Base-by-base conservation (phyloP, 2,888 invertebrate genomes). In the Fabriciana adippe region DNA sequence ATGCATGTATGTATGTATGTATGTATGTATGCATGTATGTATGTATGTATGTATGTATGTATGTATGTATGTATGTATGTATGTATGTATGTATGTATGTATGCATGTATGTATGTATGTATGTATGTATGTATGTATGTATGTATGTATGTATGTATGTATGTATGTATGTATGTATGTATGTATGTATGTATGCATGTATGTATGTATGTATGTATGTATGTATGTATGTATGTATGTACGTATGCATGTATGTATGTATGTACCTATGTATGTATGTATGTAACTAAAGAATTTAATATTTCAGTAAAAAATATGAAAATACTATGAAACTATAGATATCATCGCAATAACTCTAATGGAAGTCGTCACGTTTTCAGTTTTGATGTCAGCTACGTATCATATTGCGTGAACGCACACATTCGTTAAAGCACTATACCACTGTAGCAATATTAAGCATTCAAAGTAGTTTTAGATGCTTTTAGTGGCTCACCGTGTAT, bases 381-480 rank as follows among this genome's bases (percentile, higher is more conserved):
- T 26, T 26, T 26, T 26, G 26, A 26, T 26, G 26, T 26, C 26
- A 26, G 26, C 26, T 26, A 26, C 26, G 5, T 26, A 26, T 26
- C 26, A 26, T 26, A 26, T 26, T 26, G 26, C 26, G 26, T 26
- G 26, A 26, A 26, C 26, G 26, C 26, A 26, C 26, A 26, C 4
- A 26, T 26, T 26, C 26, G 26, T 26, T 26, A 26, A 4, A 26
- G 26, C 26, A 26, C 26, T 26, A 26, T 3, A 26, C 35, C 8
- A 8, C 35, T 35, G 62, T 66, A 65, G 56, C 68, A 55, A 72
- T 72, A 72, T 73, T 73, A 73, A 72, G 72, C 70, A 72, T 72
- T 73, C 70, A 72, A 68, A 68, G 70, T 68, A 70, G 72, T 73
- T 73, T 72, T 73, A 69, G 73, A 66, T 63, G 72, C 73, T 71